Evolutionary conservation across 2,888 invertebrate genomes (phyloP), one percentile per base, ranked within the genome.

Genomic region (Callosobruchus maculatus): DNA sequence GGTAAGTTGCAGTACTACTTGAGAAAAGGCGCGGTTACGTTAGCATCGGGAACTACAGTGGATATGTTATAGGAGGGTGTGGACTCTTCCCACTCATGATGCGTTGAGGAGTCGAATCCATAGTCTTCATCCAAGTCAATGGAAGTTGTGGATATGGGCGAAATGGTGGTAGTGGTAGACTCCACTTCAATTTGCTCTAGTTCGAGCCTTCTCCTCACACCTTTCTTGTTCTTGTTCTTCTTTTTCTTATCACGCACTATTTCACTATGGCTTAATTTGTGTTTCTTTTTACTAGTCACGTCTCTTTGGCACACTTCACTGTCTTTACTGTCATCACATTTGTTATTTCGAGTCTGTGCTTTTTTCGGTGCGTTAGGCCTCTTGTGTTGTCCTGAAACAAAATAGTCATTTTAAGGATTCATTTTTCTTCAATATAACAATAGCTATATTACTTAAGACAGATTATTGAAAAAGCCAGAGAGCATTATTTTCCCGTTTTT

Each of bases 131-230:
- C 86, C 71, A 82, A 80, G 82, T 90, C 85, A 74, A 89, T 89
- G 76, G 88, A 88, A 85, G 89, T 88, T 72, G 89, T 89, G 83
- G 88, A 88, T 82, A 89, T 88, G 81, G 87, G 87, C 79, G 86
- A 84, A 80, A 88, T 88, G 67, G 79, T 81, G 31, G 89, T 89
- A 80, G 89, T 81, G 69, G 79, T 78, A 72, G 78, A 81, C 78
- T 82, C 80, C 89, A 90, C 88, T 20, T 77, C 79, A 75, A 80
- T 74, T 74, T 49, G 49, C 49, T 49, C 49, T 18, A 76, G 76
- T 71, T 81, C 82, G 79, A 89, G 87, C 88, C 88, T 88, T 87
- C 89, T 90, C 81, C 83, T 83, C 80, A 81, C 80, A 78, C 82
- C 83, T 83, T 90, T 82, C 76, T 74, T 79, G 68, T 89, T 85